Base-by-base conservation (phyloP, 2,113 vertebrate genomes). In the Trichomycterus rosablanca region DNA sequence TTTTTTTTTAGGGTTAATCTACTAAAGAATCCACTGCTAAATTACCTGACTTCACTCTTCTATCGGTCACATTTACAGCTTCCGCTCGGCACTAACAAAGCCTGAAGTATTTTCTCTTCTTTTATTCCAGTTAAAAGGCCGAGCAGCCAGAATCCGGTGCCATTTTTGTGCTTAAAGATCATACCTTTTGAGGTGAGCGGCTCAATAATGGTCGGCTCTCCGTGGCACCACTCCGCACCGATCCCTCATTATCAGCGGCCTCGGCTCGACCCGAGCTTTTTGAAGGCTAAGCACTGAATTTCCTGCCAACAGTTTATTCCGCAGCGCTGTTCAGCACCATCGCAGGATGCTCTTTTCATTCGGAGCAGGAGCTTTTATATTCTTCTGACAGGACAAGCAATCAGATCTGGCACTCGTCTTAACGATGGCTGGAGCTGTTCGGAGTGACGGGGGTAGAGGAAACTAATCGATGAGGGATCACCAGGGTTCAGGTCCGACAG, bases 201-300 rank as follows among this genome's bases (percentile, higher is more conserved):
- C 45, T 52, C 40, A 40, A 22, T 63, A 30, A 50, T 3, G 55
- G 34, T 45, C 2, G 11, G 23, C 18, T 53, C 28, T 66, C 43
- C 34, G 6, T 23, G 53, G 65, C 16, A 5, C 53, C 42, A 5
- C 28, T 60, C 53, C n/a, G 50, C 42, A 45, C 42, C 60, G 49
- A 23, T 45, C 46, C 45, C 64, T 67, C 61, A 26, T 73, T 74
- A 66, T 43, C n/a, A 16, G 20, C 45, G 20, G 20, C 52, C 23
- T 40, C 18, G 45, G 42, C 30, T 24, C 56, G n/a, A 39, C 30
- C 23, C 34, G 1, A 5, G 15, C 20, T 30, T 48, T 62, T 45
- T 8, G 32, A 40, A 23, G 12, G 2, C 8, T 16, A 51, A 39
- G 14, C 2, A 49, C 32, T n/a, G 35, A 5, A 10, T 42, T 10